phyloP scores from a whole-genome alignment of 2,888 invertebrate species.

The Myathropa florea region DNA sequence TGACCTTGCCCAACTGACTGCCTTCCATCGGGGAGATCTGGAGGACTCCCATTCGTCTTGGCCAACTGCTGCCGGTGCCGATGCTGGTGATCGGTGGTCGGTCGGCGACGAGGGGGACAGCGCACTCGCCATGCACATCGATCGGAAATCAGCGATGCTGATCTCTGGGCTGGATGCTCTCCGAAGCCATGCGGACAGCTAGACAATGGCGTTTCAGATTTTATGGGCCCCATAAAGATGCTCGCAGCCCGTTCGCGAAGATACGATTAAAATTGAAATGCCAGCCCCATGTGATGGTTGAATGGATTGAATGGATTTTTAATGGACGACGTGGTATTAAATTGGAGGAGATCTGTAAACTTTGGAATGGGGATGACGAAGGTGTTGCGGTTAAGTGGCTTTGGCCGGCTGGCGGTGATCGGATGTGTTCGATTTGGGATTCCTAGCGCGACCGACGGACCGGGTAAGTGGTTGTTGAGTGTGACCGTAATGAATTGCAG shows the following conservation, averaged over 20 bases:
- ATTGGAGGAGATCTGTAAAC: constrained; percentile 42
- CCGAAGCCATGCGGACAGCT: constrained; percentile 32
- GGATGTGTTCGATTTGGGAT: background rate
- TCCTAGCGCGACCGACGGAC: background rate
- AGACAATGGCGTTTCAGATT: constrained; percentile 62
- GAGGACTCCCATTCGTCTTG: background rate
- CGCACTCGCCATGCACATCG: constrained; percentile 37
- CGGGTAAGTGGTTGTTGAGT: background rate
- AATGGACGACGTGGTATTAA: constrained; percentile 53
- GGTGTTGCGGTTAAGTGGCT: background rate
- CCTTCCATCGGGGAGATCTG: constrained; percentile 25
- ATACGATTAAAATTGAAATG: constrained; percentile 62
- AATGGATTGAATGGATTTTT: constrained; percentile 68
- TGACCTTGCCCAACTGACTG: constrained; percentile 67
- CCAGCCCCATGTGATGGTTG: constrained; percentile 59
- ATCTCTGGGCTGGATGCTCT: constrained; percentile 29
- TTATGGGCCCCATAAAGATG: constrained; percentile 60
- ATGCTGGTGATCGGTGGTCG: too few species aligned
- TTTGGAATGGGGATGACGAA: constrained; percentile 34
- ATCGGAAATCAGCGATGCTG: constrained; percentile 54
- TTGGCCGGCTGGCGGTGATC: background rate
- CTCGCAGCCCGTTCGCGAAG: constrained; percentile 19
- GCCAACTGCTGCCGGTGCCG: background rate
- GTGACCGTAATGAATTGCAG: background rate
- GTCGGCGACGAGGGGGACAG: background rate